These are phyloP conservation scores for Schizopygopsis pylzovi DNA, from an alignment of 2,797 vertebrate genomes.

Conservation along the genomic window DNA sequence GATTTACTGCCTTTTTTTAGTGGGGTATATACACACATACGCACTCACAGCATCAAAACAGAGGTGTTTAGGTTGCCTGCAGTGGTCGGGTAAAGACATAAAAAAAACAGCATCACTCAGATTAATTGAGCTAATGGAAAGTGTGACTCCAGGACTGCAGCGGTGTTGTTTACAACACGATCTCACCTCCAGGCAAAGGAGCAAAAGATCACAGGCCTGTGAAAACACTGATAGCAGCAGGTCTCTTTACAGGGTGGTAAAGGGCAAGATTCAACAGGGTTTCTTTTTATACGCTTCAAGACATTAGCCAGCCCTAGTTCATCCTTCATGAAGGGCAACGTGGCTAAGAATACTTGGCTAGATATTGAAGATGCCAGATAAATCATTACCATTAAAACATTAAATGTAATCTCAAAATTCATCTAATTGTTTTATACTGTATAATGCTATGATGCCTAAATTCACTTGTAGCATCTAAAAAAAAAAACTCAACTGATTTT, in stretches of 20 bases:
- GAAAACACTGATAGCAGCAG: constrained; percentile 52
- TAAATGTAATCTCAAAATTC: not conserved
- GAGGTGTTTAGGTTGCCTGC: constrained; percentile 25
- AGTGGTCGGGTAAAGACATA: constrained; percentile 20
- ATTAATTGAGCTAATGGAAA: constrained; percentile 60
- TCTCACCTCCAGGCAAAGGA: constrained; percentile 56
- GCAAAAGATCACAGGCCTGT: constrained; percentile 60
- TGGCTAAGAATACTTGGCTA: constrained; percentile 3
- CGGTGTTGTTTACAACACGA: constrained; percentile 60
- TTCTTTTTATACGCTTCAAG: constrained; percentile 1
- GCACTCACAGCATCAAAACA: constrained; percentile 1
- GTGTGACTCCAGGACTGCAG: constrained; percentile 55
- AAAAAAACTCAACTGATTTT: not conserved
- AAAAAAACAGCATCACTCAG: constrained; percentile 47
- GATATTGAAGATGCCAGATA: too few relatives aligned
- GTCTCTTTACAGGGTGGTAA: constrained; percentile 47
- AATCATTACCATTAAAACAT: not conserved
- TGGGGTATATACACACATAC: not conserved
- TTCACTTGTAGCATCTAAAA: not conserved
- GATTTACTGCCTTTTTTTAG: constrained; percentile 48
- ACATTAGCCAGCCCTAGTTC: constrained; percentile 7
- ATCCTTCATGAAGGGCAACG: constrained; percentile 7
- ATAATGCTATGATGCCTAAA: not conserved
- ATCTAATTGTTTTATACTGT: not conserved
- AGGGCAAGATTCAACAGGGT: constrained; percentile 51